Base-by-base conservation (phyloP, 2,797 vertebrate species). In the Xenops minutus region DNA sequence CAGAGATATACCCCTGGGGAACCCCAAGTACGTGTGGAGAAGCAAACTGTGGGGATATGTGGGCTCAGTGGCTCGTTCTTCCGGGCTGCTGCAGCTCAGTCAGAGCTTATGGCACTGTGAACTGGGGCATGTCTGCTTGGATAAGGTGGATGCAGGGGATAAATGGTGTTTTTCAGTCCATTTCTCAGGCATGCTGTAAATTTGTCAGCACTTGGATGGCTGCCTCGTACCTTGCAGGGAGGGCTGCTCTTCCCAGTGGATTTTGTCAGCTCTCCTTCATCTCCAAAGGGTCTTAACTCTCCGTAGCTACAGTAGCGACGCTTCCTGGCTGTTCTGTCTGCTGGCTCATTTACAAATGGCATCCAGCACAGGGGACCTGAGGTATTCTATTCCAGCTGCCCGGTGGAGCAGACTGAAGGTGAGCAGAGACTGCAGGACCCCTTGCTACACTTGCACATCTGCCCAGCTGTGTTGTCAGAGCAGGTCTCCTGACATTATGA, bases 151-250 rank as follows among this genome's bases (percentile, higher is more conserved):
- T 34, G n/a, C 51, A 75, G 46, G 58, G 54, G 43, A 86, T 72
- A 91, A 91, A 73, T 5, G 23, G 36, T 63, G 44, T 3, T 83
- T 91, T 93, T 80, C 72, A 56, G 75, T 67, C 93, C 64, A 10
- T 91, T 93, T 91, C 93, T 94, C 89, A 88, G 81, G 75, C 6
- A 1, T 71, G 89, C 91, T 83, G 52, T 92, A 73, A 89, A 89
- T 67, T 41, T 0, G 85, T 95, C 78, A 68, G 79, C 10, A 23
- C 79, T 89, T 89, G 92, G 68, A 85, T 64, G 78, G n/a, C 82
- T 85, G 93, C 79, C 85, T 89, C 30, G 14, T 77, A 59, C 72
- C 78, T 80, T 59, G 52, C 1, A 1, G 39, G 10, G 18, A 14
- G 34, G 13, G 36, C 32, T 80, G 78, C 52, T 63, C 13, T 46